phyloP scores from a whole-genome alignment of 2,113 vertebrate species.

The Thunnus thynnus region DNA sequence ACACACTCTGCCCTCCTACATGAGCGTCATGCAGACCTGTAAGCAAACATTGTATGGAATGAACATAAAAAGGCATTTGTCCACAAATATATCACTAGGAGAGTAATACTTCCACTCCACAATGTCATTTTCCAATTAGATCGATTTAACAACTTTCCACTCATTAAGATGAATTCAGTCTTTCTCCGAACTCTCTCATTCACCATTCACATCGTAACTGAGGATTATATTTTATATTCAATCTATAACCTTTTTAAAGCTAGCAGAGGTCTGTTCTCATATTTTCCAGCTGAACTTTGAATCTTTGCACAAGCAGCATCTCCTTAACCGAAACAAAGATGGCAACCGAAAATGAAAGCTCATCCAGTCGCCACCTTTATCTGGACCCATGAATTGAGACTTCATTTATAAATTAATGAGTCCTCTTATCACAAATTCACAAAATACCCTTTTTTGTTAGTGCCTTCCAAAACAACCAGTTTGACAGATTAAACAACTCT shows the following conservation, averaged over 20 bases:
- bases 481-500: too few relatives aligned
- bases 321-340: not conserved
- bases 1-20: conserved; percentile 5
- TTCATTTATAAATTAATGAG: too few relatives aligned
- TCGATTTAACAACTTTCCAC: not conserved
- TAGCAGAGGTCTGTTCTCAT: not conserved
- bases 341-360: too few relatives aligned
- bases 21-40: conserved; percentile 41
- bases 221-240: not conserved
- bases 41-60: conserved; percentile 34
- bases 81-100: conserved; percentile 21
- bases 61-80: conserved; percentile 37
- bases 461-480: too few relatives aligned
- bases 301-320: conserved; percentile 13
- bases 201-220: not conserved
- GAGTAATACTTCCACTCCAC: not conserved
- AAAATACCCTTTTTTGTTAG: too few relatives aligned
- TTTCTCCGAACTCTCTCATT: not conserved
- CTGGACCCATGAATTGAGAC: too few relatives aligned
- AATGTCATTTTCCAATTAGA: conserved; percentile 16
- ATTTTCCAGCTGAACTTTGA: not conserved
- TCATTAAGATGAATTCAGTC: not conserved
- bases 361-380: too few relatives aligned
- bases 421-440: too few relatives aligned
- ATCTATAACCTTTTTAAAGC: not conserved